phyloP scores from a whole-genome alignment of 2,888 invertebrate species.

The Sympetrum striolatum region DNA sequence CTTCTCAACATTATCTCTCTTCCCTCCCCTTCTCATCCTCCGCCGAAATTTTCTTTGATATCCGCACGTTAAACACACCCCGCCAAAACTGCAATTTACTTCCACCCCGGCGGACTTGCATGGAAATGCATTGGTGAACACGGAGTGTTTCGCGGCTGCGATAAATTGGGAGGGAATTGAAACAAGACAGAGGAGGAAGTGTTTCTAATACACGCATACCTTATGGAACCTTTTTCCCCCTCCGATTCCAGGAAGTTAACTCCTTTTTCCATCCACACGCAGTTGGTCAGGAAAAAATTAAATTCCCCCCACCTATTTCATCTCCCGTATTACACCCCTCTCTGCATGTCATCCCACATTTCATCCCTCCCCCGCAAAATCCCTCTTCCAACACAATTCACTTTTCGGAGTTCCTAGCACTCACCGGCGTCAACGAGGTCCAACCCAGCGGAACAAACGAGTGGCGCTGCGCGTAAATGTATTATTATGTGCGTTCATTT shows the following conservation, averaged over 20 bases:
- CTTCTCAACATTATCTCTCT: background rate
- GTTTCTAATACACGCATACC: background rate
- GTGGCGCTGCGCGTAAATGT: background rate
- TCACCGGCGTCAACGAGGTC: conserved; percentile 28
- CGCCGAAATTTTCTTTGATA: background rate
- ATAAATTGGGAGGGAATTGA: conserved; percentile 26
- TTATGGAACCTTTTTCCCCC: background rate
- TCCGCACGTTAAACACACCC: background rate
- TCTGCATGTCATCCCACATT: background rate
- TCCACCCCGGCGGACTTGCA: conserved; percentile 3
- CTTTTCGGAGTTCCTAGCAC: background rate
- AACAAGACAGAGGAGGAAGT: background rate
- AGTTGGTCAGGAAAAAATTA: background rate
- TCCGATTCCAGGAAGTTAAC: background rate
- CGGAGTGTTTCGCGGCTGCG: background rate
- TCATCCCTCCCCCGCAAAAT: background rate
- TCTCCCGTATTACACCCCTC: background rate
- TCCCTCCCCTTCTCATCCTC: background rate
- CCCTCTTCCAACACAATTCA: conserved; percentile 12
- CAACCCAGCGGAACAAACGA: background rate
- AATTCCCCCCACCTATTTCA: background rate
- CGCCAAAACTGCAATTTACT: background rate
- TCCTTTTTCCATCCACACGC: background rate
- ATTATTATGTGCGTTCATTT: conserved; percentile 24
- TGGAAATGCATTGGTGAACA: background rate